These are phyloP conservation scores for Colistium nudipinnis DNA, from an alignment of 2,113 vertebrate genomes.

Conservation along the genomic window DNA sequence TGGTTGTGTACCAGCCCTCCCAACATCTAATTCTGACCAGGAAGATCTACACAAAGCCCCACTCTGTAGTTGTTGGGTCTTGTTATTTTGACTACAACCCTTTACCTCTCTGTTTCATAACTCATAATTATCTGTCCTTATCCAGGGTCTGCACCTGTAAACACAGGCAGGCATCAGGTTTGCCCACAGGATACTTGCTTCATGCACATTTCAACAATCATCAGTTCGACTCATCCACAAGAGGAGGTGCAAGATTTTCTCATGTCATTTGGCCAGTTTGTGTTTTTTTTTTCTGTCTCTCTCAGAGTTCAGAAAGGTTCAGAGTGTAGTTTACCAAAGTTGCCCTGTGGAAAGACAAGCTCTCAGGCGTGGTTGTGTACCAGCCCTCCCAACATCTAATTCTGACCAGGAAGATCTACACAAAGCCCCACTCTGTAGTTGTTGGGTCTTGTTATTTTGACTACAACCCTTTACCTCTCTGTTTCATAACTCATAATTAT, in stretches of 20 bases:
- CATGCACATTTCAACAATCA: slow-evolving; percentile 23
- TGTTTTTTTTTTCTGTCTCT: neutral
- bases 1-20: slow-evolving; percentile 22
- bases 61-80: slow-evolving; percentile 49
- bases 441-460: slow-evolving; percentile 68
- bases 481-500: slow-evolving; percentile 69
- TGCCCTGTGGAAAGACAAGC: slow-evolving; percentile 1
- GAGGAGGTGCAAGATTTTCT: neutral
- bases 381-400: slow-evolving; percentile 27
- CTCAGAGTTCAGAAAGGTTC: too few relatives aligned
- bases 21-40: slow-evolving; percentile 28
- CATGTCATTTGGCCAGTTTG: neutral
- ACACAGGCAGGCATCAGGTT: slow-evolving; percentile 45
- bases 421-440: slow-evolving; percentile 28
- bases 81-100: slow-evolving; percentile 68
- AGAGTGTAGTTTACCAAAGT: too few relatives aligned
- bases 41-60: slow-evolving; percentile 38
- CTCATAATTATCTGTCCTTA: slow-evolving; percentile 63
- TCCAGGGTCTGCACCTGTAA: slow-evolving; percentile 26
- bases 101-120: slow-evolving; percentile 57
- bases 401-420: slow-evolving; percentile 44
- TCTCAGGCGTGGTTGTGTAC: slow-evolving; percentile 7
- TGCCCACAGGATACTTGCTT: slow-evolving; percentile 56
- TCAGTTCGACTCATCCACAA: too few relatives aligned
- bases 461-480: slow-evolving; percentile 53